phyloP scores from a whole-genome alignment of 1,140 invertebrate genomes.

The Oscheius sp. region DNA sequence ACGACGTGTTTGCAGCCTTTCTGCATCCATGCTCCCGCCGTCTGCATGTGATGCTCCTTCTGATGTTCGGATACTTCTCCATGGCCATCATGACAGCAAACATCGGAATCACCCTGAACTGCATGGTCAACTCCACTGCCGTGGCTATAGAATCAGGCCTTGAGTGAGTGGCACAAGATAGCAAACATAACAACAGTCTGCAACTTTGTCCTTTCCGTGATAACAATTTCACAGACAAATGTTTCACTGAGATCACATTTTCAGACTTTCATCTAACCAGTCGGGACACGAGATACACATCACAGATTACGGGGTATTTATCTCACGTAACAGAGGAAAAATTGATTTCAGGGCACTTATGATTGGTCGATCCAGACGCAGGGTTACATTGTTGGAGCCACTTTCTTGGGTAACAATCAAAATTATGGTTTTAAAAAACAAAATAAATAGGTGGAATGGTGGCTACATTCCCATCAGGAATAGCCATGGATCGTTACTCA shows the following conservation, averaged over 20 bases:
- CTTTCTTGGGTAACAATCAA: slow-evolving; percentile 8
- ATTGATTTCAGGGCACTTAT: slow-evolving; percentile 17
- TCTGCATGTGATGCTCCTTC: slow-evolving; percentile 20
- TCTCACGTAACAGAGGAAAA: background rate
- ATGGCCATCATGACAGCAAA: slow-evolving; percentile 4
- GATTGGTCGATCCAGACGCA: slow-evolving; percentile 10
- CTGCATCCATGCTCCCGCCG: slow-evolving; percentile 19
- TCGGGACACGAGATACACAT: background rate
- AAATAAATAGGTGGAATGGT: background rate
- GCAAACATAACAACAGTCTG: background rate
- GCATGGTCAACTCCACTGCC: slow-evolving; percentile 31
- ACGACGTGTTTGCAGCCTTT: slow-evolving; percentile 12
- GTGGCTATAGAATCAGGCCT: slow-evolving; percentile 8
- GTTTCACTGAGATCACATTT: background rate
- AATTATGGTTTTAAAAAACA: background rate
- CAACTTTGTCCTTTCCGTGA: background rate
- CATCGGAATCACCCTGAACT: slow-evolving; percentile 26
- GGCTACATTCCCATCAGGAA: background rate
- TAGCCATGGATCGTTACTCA: slow-evolving; percentile 11
- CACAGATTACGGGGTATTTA: slow-evolving; percentile 7
- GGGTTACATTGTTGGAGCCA: slow-evolving; percentile 10
- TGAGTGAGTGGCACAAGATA: background rate
- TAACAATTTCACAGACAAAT: background rate
- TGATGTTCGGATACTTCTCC: slow-evolving; percentile 20
- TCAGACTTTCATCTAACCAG: background rate